These are phyloP conservation scores for Ips typographus DNA, from an alignment of 1,140 invertebrate species.

Conservation along the genomic window DNA sequence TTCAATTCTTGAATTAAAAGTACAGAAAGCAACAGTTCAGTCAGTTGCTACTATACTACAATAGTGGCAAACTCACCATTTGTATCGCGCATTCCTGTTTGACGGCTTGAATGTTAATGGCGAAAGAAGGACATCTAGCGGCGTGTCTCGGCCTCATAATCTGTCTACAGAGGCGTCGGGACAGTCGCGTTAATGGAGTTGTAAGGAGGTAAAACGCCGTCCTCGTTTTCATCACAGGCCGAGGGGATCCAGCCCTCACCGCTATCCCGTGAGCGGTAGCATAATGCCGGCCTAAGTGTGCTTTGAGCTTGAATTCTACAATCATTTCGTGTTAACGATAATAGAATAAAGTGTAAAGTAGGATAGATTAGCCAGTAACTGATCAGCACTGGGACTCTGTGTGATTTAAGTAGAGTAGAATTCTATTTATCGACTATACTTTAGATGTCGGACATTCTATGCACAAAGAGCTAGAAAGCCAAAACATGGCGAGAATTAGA, in stretches of 20 bases:
- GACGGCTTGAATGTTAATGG: constrained; percentile 80
- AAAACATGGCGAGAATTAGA: no score
- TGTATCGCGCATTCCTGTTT: constrained; percentile 74
- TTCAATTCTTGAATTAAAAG: no score
- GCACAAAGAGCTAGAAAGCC: no score
- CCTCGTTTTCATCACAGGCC: constrained; percentile 94
- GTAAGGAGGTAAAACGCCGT: constrained; percentile 93
- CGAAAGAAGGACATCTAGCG: constrained; percentile 82
- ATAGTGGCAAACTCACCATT: constrained; percentile 37
- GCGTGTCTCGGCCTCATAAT: constrained; percentile 83
- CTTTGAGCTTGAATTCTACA: constrained; percentile 39
- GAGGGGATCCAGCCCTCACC: constrained; percentile 71
- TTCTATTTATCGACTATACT: no score
- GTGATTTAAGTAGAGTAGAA: neutral
- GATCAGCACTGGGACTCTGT: neutral
- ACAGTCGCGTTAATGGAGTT: constrained; percentile 83
- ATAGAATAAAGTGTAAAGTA: neutral
- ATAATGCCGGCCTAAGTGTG: constrained; percentile 77
- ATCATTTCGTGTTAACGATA: no score
- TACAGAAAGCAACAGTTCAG: no score
- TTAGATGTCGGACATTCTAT: no score
- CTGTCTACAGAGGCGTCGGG: constrained; percentile 79
- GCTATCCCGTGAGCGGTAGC: constrained; percentile 83
- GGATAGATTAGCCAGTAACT: neutral
- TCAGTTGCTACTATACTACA: neutral